Evolutionary conservation across 2,113 vertebrate species (phyloP).

Genomic region (Gadus chalcogrammus): DNA sequence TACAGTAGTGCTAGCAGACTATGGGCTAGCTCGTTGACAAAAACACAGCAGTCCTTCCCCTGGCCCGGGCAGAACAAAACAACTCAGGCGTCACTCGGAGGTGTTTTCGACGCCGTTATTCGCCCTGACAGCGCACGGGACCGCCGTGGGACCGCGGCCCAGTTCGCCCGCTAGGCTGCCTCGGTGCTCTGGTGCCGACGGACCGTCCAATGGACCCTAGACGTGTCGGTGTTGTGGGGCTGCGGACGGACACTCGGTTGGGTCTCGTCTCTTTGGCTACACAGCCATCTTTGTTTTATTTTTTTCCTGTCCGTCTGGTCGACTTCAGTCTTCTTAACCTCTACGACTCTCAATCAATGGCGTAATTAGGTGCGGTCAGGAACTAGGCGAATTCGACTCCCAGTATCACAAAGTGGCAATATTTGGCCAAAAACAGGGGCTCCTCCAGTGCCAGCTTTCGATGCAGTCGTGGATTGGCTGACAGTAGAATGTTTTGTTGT

Average conservation of each 20-base stretch:
- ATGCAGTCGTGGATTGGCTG: slow-evolving; percentile 54
- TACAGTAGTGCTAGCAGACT: slow-evolving; percentile 42
- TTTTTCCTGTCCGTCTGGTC: slow-evolving; percentile 58
- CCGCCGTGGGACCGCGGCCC: slow-evolving; percentile 40
- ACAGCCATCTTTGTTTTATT: slow-evolving; percentile 82
- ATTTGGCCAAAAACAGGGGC: slow-evolving; percentile 25
- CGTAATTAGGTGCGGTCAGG: slow-evolving; percentile 32
- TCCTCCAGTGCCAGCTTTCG: slow-evolving; percentile 28
- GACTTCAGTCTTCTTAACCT: slow-evolving; percentile 46
- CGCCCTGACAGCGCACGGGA: slow-evolving; percentile 63
- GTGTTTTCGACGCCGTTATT: slow-evolving; percentile 65
- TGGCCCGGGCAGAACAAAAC: slow-evolving; percentile 69
- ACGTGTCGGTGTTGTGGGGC: slow-evolving; percentile 43
- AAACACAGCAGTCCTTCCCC: slow-evolving; percentile 55
- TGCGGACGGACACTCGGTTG: slow-evolving; percentile 27
- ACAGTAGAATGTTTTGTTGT: slow-evolving; percentile 71
- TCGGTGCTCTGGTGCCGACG: slow-evolving; percentile 52
- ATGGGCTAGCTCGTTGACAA: slow-evolving; percentile 57
- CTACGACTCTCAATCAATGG: slow-evolving; percentile 51
- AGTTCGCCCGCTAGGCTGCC: slow-evolving; percentile 41
- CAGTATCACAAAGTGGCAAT: slow-evolving; percentile 38
- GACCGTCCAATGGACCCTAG: slow-evolving; percentile 45
- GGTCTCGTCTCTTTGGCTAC: slow-evolving; percentile 68
- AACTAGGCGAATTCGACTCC: slow-evolving; percentile 24
- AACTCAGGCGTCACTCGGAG: slow-evolving; percentile 63